These are phyloP conservation scores for Ramazzottius varieornatus DNA, from an alignment of 2,888 invertebrate species.

Conservation along the genomic window DNA sequence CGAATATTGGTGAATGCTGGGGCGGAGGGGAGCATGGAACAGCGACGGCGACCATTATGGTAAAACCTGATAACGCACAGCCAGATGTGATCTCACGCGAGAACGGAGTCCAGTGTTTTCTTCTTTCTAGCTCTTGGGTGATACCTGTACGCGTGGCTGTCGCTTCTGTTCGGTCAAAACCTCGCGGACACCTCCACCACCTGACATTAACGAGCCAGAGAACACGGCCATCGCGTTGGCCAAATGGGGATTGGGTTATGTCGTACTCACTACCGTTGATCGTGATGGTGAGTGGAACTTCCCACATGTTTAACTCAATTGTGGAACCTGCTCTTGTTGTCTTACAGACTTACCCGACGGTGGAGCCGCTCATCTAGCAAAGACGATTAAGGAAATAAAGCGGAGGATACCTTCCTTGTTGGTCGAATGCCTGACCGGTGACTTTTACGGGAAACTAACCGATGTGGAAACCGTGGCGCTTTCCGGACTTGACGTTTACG, in stretches of 20 bases:
- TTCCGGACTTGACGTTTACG: slow-evolving; percentile 77
- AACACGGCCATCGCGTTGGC: slow-evolving; percentile 75
- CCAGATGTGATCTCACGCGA: neutral
- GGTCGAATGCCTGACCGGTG: slow-evolving; percentile 87
- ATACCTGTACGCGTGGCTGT: slow-evolving; percentile 91
- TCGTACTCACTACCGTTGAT: slow-evolving; percentile 91
- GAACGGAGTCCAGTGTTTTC: slow-evolving; percentile 5
- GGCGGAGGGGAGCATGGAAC: slow-evolving; percentile 74
- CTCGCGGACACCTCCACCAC: slow-evolving; percentile 54
- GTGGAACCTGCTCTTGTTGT: slow-evolving; percentile 10
- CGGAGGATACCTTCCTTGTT: slow-evolving; percentile 48
- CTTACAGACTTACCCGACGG: slow-evolving; percentile 60
- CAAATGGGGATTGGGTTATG: slow-evolving; percentile 84
- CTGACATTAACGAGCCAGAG: slow-evolving; percentile 62
- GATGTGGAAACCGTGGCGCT: slow-evolving; percentile 45
- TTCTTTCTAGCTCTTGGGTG: slow-evolving; percentile 56
- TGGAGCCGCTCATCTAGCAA: slow-evolving; percentile 71
- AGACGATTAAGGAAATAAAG: slow-evolving; percentile 66
- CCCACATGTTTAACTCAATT: neutral
- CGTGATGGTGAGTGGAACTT: slow-evolving; percentile 44
- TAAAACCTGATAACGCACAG: slow-evolving; percentile 22
- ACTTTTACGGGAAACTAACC: slow-evolving; percentile 56
- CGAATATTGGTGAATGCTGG: slow-evolving; percentile 97
- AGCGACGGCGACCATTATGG: slow-evolving; percentile 99
- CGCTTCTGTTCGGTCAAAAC: slow-evolving; percentile 97